Base-by-base conservation (phyloP, 2,113 vertebrate genomes). In the Mugil cephalus region DNA sequence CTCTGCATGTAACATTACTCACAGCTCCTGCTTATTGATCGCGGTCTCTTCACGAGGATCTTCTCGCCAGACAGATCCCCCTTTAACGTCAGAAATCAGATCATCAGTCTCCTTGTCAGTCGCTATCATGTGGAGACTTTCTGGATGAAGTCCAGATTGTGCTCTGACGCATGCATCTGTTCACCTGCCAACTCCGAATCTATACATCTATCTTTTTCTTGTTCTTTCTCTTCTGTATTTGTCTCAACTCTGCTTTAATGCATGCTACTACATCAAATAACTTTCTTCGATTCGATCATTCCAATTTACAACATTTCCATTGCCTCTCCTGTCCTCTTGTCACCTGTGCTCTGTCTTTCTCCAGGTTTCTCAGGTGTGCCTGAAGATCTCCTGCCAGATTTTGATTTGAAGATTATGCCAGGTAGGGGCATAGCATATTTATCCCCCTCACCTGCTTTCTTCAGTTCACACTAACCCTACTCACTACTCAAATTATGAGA, bases 371-470 rank as follows among this genome's bases (percentile, higher is more conserved):
- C 96, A 96, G 95, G 95, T 92, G 94, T 95, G 91, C 93, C 96
- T 94, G 96, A 95, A 94, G 96, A 96, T 94, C 95, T 99, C 86
- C 95, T 99, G 91, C 97, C 97, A 95, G 96, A 92, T 91, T 96
- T 99, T 95, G 96, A 97, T 94, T 94, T 96, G 96, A 95, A 96
- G 92, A 95, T 98, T 92, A 97, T 99, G 97, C 96, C 97, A 98
- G 97, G 97, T 99, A 98, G 90, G 95, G 94, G 87, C 91, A 91
- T 84, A 83, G 61, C 77, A 69, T 90, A 84, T 91, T 86, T 4
- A 38, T 54, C 42, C 24, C 58, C 38, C 46, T 82, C 18, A 66
- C 73, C 64, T 84, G 78, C 36, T 83, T 40, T 54, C 76, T 84
- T 74, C 53, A 12, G 1, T 83, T 75, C 70, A 36, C 17, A 72